phyloP scores from a whole-genome alignment of 1,140 invertebrate genomes.

The Steinernema khuongi region DNA sequence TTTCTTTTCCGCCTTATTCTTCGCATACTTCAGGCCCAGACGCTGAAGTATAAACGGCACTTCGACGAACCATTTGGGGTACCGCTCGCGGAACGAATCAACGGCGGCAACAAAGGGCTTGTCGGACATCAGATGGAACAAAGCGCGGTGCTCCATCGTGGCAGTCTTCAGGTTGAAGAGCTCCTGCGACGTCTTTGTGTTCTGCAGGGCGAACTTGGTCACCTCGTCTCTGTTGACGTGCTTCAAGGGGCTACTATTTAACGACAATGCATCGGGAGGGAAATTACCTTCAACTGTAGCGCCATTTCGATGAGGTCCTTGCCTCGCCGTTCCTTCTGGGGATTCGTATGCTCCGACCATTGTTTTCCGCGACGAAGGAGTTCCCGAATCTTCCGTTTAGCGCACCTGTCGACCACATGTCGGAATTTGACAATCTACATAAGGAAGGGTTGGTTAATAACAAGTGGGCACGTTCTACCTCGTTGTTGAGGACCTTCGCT shows the following conservation, averaged over 20 bases:
- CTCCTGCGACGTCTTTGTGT: neutral
- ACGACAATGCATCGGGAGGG: neutral
- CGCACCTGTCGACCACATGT: neutral
- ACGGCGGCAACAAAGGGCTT: slow-evolving; percentile 14
- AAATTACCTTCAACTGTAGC: neutral
- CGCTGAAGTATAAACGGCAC: slow-evolving; percentile 8
- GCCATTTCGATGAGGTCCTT: neutral
- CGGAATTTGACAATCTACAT: slow-evolving; percentile 1
- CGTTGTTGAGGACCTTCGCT: neutral
- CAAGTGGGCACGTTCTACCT: neutral
- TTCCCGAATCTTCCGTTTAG: neutral
- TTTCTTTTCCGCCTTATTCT: neutral
- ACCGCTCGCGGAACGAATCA: slow-evolving; percentile 9
- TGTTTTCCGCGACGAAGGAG: neutral
- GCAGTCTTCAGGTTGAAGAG: neutral
- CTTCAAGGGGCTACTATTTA: neutral
- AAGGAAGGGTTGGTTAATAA: neutral
- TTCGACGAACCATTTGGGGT: slow-evolving; percentile 16
- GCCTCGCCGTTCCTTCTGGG: neutral
- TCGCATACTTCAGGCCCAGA: neutral
- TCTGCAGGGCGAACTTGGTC: slow-evolving; percentile 9
- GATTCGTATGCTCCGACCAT: neutral
- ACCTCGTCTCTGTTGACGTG: neutral
- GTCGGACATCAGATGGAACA: neutral
- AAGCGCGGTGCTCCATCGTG: neutral